A percentile compares a stretch with the other conserved stretches of the same genome.
Conservation (phyloP, 1,140 invertebrate species). For the Drosophila nigrodunni region DNA sequence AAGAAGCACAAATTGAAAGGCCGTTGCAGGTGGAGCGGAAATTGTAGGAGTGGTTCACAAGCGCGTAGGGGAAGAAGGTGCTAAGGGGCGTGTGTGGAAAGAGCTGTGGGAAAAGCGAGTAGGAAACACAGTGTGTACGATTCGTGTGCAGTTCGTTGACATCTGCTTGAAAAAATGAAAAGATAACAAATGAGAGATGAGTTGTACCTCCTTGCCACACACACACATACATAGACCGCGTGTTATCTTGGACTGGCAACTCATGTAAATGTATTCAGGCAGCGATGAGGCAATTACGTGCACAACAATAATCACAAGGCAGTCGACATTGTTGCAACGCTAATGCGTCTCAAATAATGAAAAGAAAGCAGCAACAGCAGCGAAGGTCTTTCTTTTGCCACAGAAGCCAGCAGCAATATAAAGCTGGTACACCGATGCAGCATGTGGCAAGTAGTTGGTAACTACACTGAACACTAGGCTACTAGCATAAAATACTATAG, state of each 20-base stretch:
- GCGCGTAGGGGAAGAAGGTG: slow-evolving; percentile 14
- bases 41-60: slow-evolving; percentile 24
- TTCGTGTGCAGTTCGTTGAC: slow-evolving; percentile 60
- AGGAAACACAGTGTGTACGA: slow-evolving; percentile 33
- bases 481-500: too few relatives aligned
- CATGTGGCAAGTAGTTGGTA: background rate
- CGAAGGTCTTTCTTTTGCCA: slow-evolving; percentile 30
- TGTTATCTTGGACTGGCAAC: slow-evolving; percentile 11
- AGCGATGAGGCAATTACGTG: slow-evolving; percentile 42
- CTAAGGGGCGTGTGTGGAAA: background rate
- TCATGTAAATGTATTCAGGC: slow-evolving; percentile 49
- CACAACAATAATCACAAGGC: slow-evolving; percentile 45
- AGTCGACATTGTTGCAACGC: slow-evolving; percentile 23
- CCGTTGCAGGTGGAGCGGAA: background rate
- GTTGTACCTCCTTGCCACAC: background rate
- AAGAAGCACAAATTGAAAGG: slow-evolving; percentile 1
- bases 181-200: slow-evolving; percentile 46
- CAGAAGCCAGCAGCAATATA: slow-evolving; percentile 35
- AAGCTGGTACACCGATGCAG: background rate
- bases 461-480: too few relatives aligned
- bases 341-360: slow-evolving; percentile 49
- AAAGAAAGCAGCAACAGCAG: slow-evolving; percentile 59
- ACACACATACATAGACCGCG: background rate
- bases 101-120: background rate
- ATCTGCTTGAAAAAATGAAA: slow-evolving; percentile 48